Conservation (phyloP, 92 coral and sea anemone genomes). For the Meandrina meandrites region DNA sequence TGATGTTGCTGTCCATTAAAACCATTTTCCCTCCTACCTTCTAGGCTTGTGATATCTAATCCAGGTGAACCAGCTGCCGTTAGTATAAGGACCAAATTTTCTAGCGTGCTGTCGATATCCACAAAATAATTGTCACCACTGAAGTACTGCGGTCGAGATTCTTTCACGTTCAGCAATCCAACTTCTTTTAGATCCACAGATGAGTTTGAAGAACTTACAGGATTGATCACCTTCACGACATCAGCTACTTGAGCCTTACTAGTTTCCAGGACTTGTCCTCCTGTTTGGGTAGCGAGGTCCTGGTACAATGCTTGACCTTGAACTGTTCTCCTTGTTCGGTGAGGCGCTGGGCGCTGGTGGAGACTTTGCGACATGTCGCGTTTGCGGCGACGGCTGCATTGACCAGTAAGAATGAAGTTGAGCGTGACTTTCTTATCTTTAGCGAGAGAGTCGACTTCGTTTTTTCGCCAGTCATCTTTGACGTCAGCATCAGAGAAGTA, state of each 20-base stretch:
- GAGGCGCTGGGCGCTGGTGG: not conserved
- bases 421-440: conserved; percentile 38
- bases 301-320: conserved; percentile 43
- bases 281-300: conserved; percentile 58
- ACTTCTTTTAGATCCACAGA: conserved; percentile 33
- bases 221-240: conserved; percentile 45
- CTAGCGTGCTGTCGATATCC: conserved; percentile 44
- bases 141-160: conserved; percentile 8
- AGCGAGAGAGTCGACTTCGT: conserved; percentile 51
- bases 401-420: conserved; percentile 35
- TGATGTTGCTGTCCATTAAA: too few species aligned
- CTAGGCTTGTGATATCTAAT: not conserved
- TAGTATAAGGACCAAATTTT: conserved; percentile 34
- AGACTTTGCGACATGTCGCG: conserved; percentile 2
- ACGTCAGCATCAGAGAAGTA: conserved; percentile 65
- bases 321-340: conserved; percentile 31
- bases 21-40: conserved; percentile 35
- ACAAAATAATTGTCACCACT: conserved; percentile 21
- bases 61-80: conserved; percentile 26
- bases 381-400: conserved; percentile 37
- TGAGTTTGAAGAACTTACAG: conserved; percentile 39
- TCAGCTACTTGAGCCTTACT: conserved; percentile 40
- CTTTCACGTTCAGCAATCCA: conserved; percentile 40
- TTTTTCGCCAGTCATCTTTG: conserved; percentile 41
- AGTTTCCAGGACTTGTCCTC: conserved; percentile 66